Conservation (phyloP, 2,888 invertebrate species). For the Phengaris alcon region DNA sequence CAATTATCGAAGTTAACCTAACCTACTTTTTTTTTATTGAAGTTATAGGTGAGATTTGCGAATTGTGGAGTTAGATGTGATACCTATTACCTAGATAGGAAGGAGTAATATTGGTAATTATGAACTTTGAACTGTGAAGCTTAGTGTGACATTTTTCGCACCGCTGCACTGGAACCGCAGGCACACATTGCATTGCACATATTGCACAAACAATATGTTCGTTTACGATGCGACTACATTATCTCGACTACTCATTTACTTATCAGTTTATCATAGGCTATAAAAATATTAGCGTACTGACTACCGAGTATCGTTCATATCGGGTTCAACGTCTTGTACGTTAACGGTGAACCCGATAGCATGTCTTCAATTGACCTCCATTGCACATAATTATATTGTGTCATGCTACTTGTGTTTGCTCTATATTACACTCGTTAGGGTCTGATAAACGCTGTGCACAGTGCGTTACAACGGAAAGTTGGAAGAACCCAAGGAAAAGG, state of each 20-base stretch:
- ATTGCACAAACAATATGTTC: too few relatives aligned
- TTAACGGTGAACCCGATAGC: conserved; percentile 38
- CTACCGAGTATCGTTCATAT: not conserved
- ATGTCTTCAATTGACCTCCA: conserved; percentile 42
- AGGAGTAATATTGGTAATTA: too few relatives aligned
- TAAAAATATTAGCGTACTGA: conserved; percentile 8
- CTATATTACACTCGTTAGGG: conserved; percentile 34
- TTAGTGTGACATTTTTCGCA: too few relatives aligned
- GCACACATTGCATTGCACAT: too few relatives aligned
- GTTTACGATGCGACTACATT: not conserved
- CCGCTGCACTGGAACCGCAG: too few relatives aligned
- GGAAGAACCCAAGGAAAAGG: not conserved
- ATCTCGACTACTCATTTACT: not conserved
- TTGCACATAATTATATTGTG: conserved; percentile 36
- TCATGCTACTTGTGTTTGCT: conserved; percentile 38
- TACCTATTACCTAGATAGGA: too few relatives aligned
- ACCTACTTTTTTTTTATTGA: too few relatives aligned
- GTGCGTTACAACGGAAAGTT: not conserved
- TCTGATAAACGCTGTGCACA: not conserved
- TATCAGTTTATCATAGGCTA: not conserved
- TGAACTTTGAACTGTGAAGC: too few relatives aligned
- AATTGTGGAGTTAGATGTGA: too few relatives aligned
- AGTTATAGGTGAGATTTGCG: too few relatives aligned
- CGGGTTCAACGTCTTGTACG: conserved; percentile 42
- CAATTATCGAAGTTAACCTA: too few relatives aligned